These are phyloP conservation scores for Sebastes schlegelii DNA, from an alignment of 2,113 vertebrate genomes.

Conservation along the genomic window DNA sequence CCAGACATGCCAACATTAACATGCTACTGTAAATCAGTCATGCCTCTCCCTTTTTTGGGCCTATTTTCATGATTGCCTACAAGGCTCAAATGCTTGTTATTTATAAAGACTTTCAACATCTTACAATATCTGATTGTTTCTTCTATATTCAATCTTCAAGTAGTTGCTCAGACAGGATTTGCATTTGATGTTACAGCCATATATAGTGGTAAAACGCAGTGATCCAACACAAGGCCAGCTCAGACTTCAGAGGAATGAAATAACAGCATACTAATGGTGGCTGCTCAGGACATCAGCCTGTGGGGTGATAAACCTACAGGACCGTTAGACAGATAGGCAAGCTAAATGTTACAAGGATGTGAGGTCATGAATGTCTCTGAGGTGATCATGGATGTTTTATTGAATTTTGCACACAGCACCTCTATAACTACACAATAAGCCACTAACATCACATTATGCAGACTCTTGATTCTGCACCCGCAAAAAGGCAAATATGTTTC, in stretches of 20 bases:
- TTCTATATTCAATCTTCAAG: not conserved
- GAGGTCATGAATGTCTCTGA: slow-evolving; percentile 1
- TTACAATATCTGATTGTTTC: not conserved
- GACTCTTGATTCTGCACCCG: not conserved
- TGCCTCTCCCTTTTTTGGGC: not conserved
- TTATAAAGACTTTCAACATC: not conserved
- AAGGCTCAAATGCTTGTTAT: not conserved
- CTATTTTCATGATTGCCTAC: not conserved
- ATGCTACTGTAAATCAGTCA: slow-evolving; percentile 31
- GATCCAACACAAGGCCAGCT: not conserved
- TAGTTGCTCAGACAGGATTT: slow-evolving; percentile 2
- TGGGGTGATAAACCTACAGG: slow-evolving; percentile 2
- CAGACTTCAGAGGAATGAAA: not conserved
- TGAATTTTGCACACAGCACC: not conserved
- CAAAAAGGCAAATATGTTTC: not conserved
- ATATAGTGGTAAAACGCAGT: not conserved
- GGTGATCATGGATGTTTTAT: slow-evolving; percentile 26
- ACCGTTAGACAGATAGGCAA: not conserved
- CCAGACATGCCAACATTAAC: slow-evolving; percentile 27
- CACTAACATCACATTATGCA: not conserved
- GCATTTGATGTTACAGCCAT: not conserved
- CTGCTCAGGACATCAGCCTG: not conserved
- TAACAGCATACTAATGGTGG: not conserved
- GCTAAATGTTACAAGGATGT: slow-evolving; percentile 11
- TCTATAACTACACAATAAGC: not conserved